These are phyloP conservation scores for Typhlichthys subterraneus DNA, from an alignment of 2,797 vertebrate species.

Conservation along the genomic window DNA sequence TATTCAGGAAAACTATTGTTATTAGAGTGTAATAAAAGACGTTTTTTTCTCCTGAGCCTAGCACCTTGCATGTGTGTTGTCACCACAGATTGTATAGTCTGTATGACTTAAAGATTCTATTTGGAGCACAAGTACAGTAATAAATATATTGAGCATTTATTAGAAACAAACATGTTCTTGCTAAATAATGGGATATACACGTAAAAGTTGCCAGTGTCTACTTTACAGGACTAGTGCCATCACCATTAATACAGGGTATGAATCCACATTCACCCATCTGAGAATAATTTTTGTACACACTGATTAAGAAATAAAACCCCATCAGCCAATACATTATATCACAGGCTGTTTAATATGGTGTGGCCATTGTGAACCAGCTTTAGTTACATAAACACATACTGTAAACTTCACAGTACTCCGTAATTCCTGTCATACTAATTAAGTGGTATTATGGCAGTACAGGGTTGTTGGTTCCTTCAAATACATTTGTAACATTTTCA, in stretches of 20 bases:
- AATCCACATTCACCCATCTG: neutral
- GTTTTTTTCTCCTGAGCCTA: slow-evolving; percentile 10
- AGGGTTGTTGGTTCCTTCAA: slow-evolving; percentile 21
- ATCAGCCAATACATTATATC: slow-evolving; percentile 15
- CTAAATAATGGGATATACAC: neutral
- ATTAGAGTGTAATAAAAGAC: neutral
- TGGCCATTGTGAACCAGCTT: slow-evolving; percentile 23
- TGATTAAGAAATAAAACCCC: slow-evolving; percentile 6
- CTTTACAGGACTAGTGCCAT: too few relatives aligned
- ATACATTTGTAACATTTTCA: slow-evolving; percentile 9
- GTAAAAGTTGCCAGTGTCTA: too few relatives aligned
- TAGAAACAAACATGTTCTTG: slow-evolving; percentile 10
- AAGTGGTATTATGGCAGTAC: slow-evolving; percentile 13
- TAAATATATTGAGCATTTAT: slow-evolving; percentile 43
- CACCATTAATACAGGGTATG: neutral
- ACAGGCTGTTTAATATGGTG: slow-evolving; percentile 28
- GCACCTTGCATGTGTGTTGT: slow-evolving; percentile 12
- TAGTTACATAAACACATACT: slow-evolving; percentile 18
- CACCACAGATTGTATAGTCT: slow-evolving; percentile 17
- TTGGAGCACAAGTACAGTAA: slow-evolving; percentile 15
- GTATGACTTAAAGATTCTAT: neutral
- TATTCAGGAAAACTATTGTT: neutral
- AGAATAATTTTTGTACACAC: neutral
- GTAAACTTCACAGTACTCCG: slow-evolving; percentile 8
- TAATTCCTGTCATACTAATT: slow-evolving; percentile 20